Evolutionary conservation across 1,140 invertebrate genomes (phyloP).

Genomic region (Pogonus chalceus): DNA sequence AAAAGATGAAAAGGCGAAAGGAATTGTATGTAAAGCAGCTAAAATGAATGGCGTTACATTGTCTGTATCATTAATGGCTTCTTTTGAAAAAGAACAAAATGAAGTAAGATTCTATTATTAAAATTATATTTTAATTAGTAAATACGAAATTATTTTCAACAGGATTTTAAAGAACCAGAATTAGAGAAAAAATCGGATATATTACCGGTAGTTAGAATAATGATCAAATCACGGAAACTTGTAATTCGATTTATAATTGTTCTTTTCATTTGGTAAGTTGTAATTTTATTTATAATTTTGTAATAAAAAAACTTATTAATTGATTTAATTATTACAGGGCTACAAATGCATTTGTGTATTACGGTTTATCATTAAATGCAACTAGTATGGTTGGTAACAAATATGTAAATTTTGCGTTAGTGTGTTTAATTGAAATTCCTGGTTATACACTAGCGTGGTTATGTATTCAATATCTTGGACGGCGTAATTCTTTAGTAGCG

Average conservation of each 20-base stretch:
- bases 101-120: slow-evolving; percentile 15
- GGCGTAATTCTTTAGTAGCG: slow-evolving; percentile 38
- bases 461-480: slow-evolving; percentile 41
- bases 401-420: slow-evolving; percentile 47
- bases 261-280: slow-evolving; percentile 42
- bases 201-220: slow-evolving; percentile 32
- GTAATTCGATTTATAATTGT: slow-evolving; percentile 37
- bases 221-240: slow-evolving; percentile 38
- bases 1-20: slow-evolving; percentile 38
- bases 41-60: slow-evolving; percentile 42
- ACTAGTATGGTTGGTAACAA: slow-evolving; percentile 54
- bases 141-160: not conserved
- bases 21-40: slow-evolving; percentile 43
- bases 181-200: slow-evolving; percentile 22
- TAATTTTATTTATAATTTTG: slow-evolving; percentile 19
- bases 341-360: slow-evolving; percentile 59
- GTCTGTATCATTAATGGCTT: slow-evolving; percentile 35
- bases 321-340: slow-evolving; percentile 43
- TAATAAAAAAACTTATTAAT: not conserved
- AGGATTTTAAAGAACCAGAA: slow-evolving; percentile 6
- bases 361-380: slow-evolving; percentile 60
- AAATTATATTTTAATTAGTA: not conserved
- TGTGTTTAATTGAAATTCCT: slow-evolving; percentile 50
- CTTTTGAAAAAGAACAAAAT: slow-evolving; percentile 21
- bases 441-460: slow-evolving; percentile 45